Evolutionary conservation across 2,113 vertebrate genomes (phyloP), one percentile per base, ranked within the genome.

Genomic region (Sylvietta virens): DNA sequence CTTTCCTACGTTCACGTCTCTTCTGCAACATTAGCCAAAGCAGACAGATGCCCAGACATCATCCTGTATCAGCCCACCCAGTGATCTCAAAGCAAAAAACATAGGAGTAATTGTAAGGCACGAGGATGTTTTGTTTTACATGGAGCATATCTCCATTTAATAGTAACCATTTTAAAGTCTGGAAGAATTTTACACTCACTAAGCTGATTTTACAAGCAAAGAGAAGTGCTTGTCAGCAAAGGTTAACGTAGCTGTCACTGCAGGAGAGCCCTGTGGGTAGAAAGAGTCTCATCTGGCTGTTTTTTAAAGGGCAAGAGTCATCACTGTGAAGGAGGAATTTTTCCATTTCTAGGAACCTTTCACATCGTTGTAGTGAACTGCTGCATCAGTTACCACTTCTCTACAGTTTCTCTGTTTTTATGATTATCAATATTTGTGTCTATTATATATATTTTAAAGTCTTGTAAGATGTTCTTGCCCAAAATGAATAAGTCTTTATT

Each of bases 221-320:
- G 92, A 94, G 94, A 94, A 96, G 86, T 81, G 82, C 92, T 95
- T 97, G 95, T 97, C 96, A 95, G 94, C 82, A 96, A 81, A 96
- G 95, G 96, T 97, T 96, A 96, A 95, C 81, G 90, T 94, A 95
- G 93, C 90, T 97, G 94, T 96, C 95, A 96, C 93, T 93, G 94
- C 92, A 93, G 90, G 93, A 96, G 92, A 92, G 65, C 95, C 95
- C 95, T 92, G 86, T 96, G 93, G 95, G 92, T 71, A 94, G 86
- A 84, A 86, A 88, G 71, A 94, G 88, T 72, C 88, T 96, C 93
- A 90, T 96, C 90, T 97, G 95, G 93, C 51, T 90, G 69, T 94
- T 92, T 94, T 96, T 97, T 96, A 96, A 96, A 97, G 95, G 95
- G 95, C 94, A 97, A 95, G 90, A 94, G 76, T 88, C 93, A 93